phyloP scores from a whole-genome alignment of 1,140 invertebrate genomes.

The Drosophila watanabei region DNA sequence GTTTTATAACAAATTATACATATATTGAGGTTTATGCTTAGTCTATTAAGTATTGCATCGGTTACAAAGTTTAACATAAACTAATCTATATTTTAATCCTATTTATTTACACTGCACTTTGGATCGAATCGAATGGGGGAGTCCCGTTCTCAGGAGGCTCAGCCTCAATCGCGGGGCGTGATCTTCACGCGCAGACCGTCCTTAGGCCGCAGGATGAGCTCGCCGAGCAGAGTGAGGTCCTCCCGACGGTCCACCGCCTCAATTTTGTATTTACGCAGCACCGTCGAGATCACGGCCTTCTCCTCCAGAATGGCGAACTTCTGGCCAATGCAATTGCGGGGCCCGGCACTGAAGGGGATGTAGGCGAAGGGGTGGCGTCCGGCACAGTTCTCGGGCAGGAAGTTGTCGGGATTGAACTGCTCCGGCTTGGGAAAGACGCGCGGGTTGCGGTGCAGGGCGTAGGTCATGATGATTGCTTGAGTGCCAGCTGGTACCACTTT shows the following conservation, averaged over 20 bases:
- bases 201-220: conserved; percentile 88
- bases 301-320: conserved; percentile 92
- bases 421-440: conserved; percentile 90
- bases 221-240: conserved; percentile 86
- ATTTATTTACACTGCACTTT: conserved; percentile 78
- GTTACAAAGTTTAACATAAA: conserved; percentile 67
- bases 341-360: conserved; percentile 92
- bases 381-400: conserved; percentile 88
- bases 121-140: conserved; percentile 44
- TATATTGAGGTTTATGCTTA: conserved; percentile 48
- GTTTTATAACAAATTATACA: conserved; percentile 25
- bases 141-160: background rate
- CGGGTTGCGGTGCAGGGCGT: conserved; percentile 89
- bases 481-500: conserved; percentile 87
- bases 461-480: conserved; percentile 87
- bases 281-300: conserved; percentile 89
- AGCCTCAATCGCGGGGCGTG: conserved; percentile 64
- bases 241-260: conserved; percentile 87
- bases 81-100: conserved; percentile 33
- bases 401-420: conserved; percentile 92
- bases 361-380: conserved; percentile 89
- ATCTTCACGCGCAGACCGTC: conserved; percentile 87
- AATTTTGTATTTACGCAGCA: conserved; percentile 89
- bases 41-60: conserved; percentile 21
- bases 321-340: conserved; percentile 90